phyloP scores from a whole-genome alignment of 2,797 vertebrate species.

The Ctenopoma multispine region DNA sequence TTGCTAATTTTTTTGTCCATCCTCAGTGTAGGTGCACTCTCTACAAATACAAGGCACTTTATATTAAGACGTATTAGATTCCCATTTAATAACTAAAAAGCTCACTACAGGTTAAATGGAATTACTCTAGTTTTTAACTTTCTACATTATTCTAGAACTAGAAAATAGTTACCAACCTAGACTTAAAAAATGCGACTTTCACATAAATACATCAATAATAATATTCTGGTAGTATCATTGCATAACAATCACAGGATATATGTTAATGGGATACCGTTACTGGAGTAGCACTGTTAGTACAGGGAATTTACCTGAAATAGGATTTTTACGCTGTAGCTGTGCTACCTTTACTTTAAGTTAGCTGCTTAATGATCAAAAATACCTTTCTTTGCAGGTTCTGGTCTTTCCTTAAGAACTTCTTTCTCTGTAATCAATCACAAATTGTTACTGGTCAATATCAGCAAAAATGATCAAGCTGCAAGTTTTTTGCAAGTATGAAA shows the following conservation, averaged over 20 bases:
- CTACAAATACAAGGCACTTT: background rate
- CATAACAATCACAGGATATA: background rate
- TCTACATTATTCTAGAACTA: too few relatives aligned
- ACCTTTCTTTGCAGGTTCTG: background rate
- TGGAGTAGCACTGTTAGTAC: background rate
- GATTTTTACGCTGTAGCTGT: background rate
- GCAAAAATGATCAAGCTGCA: background rate
- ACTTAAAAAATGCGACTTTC: too few relatives aligned
- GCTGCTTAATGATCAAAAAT: background rate
- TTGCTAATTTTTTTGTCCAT: background rate
- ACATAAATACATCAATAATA: too few relatives aligned
- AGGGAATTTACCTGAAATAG: background rate
- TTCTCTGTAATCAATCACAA: conserved; percentile 42
- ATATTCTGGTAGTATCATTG: too few relatives aligned
- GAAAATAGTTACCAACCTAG: background rate
- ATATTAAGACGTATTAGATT: background rate
- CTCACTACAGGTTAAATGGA: too few relatives aligned
- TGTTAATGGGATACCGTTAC: background rate
- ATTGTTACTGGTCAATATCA: background rate
- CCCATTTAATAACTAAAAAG: too few relatives aligned
- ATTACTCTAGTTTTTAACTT: too few relatives aligned
- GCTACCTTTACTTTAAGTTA: background rate
- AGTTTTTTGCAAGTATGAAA: background rate
- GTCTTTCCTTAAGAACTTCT: conserved; percentile 26
- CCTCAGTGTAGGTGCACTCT: background rate